Evolutionary conservation across 2,888 invertebrate genomes (phyloP), one percentile per base, ranked within the genome.

Genomic region (Phragmatobia fuliginosa): DNA sequence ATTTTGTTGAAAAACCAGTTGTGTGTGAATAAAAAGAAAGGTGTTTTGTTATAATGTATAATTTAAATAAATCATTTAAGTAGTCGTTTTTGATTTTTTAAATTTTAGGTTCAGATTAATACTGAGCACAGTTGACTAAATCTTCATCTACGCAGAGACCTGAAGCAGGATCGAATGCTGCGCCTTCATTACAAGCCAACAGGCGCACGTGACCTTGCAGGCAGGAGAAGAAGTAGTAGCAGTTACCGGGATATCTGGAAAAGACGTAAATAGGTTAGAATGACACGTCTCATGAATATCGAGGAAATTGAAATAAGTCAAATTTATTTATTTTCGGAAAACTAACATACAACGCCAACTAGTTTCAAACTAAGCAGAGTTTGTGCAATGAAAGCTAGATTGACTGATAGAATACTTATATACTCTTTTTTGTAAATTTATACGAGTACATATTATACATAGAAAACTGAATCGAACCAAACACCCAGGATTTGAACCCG

Each of bases 161-260:
- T 32, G 36, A 67, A 33, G 38, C 69, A 25, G 82, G 60, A 72
- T 92, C 88, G 80, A 93, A 92, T 6, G 88, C 90, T 18, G 85
- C 83, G 2, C 92, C 92, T 0, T 79, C 65, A 75, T 93, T 92
- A 60, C 93, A 92, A 62, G 85, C 85, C 32, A 93, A 85, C 18
- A 92, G 83, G 8, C 91, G 88, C 0, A 89, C 87, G 7, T 74
- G 82, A 1, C 91, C 91, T 2, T 71, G 67, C 60, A 85, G 75
- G 73, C 93, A 92, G 0, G 91, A 87, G 87, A 83, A 91, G 87
- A 92, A 93, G 70, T 85, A 85, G 80, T 80, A 86, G 84, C 92
- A 92, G 70, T 88, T 86, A 14, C 79, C 83, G 28, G 87, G 86
- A 75, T 87, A 87, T 66, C 92, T 93, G 84, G 1, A 77, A 77